Percentiles rank a stretch among this genome's conserved stretches.
Evolutionary conservation across 1,140 invertebrate genomes (phyloP).

Genomic region (Drosophila aff.): DNA sequence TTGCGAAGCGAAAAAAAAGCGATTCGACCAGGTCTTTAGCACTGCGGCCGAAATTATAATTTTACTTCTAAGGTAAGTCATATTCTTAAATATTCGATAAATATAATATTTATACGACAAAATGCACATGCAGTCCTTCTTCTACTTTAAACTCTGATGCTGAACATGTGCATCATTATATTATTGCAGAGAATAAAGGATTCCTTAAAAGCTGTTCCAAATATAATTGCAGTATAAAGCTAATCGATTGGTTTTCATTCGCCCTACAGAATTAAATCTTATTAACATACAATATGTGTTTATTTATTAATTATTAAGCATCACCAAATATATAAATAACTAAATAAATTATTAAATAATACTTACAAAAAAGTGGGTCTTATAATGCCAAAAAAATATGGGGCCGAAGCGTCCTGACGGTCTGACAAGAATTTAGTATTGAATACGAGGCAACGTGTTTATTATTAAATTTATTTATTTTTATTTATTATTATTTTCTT

Average conservation of each 20-base stretch:
- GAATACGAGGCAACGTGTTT: too few species aligned
- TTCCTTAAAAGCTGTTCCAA: not conserved
- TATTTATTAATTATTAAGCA: not conserved
- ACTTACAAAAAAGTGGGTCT: too few species aligned
- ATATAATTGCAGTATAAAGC: constrained; percentile 19
- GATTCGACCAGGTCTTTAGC: constrained; percentile 10
- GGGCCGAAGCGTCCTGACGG: too few species aligned
- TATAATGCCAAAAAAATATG: too few species aligned
- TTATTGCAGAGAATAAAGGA: constrained; percentile 12
- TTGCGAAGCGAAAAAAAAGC: constrained; percentile 8
- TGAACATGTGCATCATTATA: not conserved
- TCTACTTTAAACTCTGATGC: constrained; percentile 17
- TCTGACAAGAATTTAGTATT: too few species aligned
- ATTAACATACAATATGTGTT: not conserved
- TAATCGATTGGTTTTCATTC: constrained; percentile 12
- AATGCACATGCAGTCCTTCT: not conserved
- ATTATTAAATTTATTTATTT: too few species aligned
- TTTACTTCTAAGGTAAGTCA: constrained; percentile 8
- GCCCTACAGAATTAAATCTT: not conserved
- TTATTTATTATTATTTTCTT: too few species aligned
- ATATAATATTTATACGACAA: not conserved
- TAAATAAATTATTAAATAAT: too few species aligned
- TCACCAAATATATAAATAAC: too few species aligned
- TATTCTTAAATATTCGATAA: not conserved
- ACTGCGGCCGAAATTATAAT: constrained; percentile 9